A percentile compares a stretch with the other conserved stretches of the same genome.
Evolutionary conservation across 2,797 vertebrate genomes (phyloP).

Genomic region (Sandelia bainsii): DNA sequence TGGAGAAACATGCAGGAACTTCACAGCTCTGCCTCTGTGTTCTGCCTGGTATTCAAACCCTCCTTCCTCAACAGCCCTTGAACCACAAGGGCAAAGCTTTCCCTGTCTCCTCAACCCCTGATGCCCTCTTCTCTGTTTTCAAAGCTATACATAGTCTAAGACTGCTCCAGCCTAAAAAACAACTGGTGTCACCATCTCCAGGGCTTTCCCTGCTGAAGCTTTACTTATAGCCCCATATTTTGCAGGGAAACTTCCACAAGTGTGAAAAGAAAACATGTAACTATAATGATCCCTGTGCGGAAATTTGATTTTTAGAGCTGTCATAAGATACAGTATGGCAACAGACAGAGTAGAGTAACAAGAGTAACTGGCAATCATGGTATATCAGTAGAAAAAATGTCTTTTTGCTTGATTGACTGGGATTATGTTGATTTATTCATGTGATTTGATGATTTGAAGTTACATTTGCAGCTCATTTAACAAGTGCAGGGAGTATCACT

Average conservation of each 20-base stretch:
- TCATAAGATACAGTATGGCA: background rate
- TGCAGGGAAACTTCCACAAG: slow-evolving; percentile 5
- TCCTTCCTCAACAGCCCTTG: slow-evolving; percentile 2
- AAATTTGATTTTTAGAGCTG: slow-evolving; percentile 36
- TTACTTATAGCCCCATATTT: slow-evolving; percentile 8
- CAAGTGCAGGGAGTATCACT: too few species aligned
- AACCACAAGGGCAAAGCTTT: slow-evolving; percentile 17
- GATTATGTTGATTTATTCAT: too few species aligned
- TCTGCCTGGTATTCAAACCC: slow-evolving; percentile 28
- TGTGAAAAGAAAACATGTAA: slow-evolving; percentile 40
- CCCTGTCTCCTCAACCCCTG: slow-evolving; percentile 1
- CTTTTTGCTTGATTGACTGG: too few species aligned
- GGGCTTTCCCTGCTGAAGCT: slow-evolving; percentile 26
- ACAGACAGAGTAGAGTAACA: background rate
- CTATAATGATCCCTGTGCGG: slow-evolving; percentile 23
- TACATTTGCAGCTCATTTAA: too few species aligned
- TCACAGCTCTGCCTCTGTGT: background rate
- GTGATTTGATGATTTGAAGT: too few species aligned
- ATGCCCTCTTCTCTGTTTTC: slow-evolving; percentile 55
- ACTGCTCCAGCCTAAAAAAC: slow-evolving; percentile 1
- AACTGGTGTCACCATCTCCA: slow-evolving; percentile 21
- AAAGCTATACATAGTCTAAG: slow-evolving; percentile 60
- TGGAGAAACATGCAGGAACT: background rate
- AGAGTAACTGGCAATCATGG: background rate
- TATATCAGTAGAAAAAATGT: background rate